Conservation (phyloP, 23 tunicate species). For the Aplidium turbinatum region DNA sequence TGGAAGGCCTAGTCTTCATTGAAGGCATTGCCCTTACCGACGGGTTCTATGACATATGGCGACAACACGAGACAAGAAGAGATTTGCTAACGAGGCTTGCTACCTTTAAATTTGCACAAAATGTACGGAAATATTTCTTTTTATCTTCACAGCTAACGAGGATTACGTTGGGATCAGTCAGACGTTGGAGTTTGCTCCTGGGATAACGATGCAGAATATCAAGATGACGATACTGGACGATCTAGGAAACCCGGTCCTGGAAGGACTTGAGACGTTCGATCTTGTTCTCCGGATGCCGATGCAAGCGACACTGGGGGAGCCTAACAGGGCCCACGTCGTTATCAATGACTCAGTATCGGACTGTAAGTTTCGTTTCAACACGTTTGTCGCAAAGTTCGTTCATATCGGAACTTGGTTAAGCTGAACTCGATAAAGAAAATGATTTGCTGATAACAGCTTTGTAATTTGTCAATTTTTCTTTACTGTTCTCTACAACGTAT, state of each 20-base stretch:
- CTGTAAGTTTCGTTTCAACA: constrained; percentile 46
- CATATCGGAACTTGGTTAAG: no score
- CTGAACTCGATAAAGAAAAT: no score
- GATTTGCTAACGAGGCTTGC: no score
- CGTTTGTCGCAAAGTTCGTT: not conserved
- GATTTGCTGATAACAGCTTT: no score
- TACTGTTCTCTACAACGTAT: no score
- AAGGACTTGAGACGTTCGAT: constrained; percentile 90
- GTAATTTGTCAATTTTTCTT: no score
- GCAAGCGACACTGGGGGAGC: constrained; percentile 83
- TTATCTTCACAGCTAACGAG: constrained; percentile 49
- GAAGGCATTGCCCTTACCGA: no score
- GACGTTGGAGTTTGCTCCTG: constrained; percentile 87
- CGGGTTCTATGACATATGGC: no score
- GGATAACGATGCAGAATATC: constrained; percentile 68
- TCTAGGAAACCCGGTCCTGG: constrained; percentile 88
- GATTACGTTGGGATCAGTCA: constrained; percentile 96
- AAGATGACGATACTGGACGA: constrained; percentile 86
- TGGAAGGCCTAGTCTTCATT: no score
- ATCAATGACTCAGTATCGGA: constrained; percentile 84
- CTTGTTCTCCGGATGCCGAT: constrained; percentile 76
- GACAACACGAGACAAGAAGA: no score
- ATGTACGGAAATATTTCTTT: not conserved
- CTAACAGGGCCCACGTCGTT: constrained; percentile 51
- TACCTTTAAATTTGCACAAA: no score